Conservation (phyloP, 1,140 invertebrate species). For the Hycleus phaleratus region DNA sequence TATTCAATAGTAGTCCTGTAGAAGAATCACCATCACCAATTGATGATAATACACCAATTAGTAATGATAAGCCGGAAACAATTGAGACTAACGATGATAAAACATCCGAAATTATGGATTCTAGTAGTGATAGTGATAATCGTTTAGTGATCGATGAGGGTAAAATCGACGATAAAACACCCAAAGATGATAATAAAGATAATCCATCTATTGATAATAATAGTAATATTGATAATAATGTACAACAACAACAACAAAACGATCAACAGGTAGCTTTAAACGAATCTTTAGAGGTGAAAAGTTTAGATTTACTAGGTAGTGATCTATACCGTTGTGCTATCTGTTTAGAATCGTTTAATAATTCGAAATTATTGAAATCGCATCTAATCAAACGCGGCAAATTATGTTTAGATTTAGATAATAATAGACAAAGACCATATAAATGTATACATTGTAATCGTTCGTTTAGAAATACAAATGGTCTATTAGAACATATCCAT, state of each 20-base stretch:
- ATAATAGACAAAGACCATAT: slow-evolving; percentile 15
- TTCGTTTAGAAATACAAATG: slow-evolving; percentile 39
- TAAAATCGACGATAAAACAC: too few relatives aligned
- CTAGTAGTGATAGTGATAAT: background rate
- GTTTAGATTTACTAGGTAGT: slow-evolving; percentile 21
- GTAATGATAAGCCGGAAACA: background rate
- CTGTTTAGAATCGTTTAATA: slow-evolving; percentile 41
- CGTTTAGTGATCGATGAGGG: too few relatives aligned
- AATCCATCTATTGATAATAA: too few relatives aligned
- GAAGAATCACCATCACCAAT: background rate
- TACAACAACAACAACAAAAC: background rate
- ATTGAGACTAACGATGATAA: background rate
- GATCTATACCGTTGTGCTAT: slow-evolving; percentile 32
- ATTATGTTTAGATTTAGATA: slow-evolving; percentile 28
- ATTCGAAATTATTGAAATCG: slow-evolving; percentile 36
- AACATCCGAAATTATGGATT: background rate
- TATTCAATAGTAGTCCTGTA: too few relatives aligned
- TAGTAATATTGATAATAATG: background rate
- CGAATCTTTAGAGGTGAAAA: background rate
- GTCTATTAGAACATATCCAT: slow-evolving; percentile 35
- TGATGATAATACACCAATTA: background rate
- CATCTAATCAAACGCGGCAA: slow-evolving; percentile 40
- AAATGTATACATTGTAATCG: slow-evolving; percentile 49
- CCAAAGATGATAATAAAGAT: too few relatives aligned
- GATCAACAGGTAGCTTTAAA: background rate